Evolutionary conservation across 2,888 invertebrate species (phyloP), one percentile per base, ranked within the genome.

Genomic region (Drosophila affinis): DNA sequence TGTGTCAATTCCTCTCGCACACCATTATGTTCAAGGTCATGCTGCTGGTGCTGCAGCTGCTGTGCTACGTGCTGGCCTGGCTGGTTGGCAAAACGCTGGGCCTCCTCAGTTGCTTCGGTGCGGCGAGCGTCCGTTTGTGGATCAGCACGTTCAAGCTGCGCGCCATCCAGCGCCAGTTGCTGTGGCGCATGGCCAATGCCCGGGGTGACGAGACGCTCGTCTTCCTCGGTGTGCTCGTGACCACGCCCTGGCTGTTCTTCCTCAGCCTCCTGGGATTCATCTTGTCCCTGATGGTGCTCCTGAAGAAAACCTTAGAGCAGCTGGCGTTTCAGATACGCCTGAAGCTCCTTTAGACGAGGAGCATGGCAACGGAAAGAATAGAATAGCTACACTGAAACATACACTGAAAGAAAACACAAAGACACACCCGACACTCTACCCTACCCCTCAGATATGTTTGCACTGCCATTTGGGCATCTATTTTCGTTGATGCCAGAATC

Each of bases 161-260:
- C 39, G 69, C 64, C 58, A 18, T 73, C 3, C 48, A 76, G 21
- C 85, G 90, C 5, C 70, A 81, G 9, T 4, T 90, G 14, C 74
- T 90, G 18, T 91, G 91, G 91, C 79, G 83, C 59, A 61, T 90
- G 72, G 89, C 89, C 39, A 76, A 89, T 63, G 81, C 82, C 47
- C 89, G 88, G 62, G 79, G 79, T 9, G 72, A 77, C 24, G 90
- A 90, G 59, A 51, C 72, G 0, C 0, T 77, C 0, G 55, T 90
- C 29, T 90, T 87, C 9, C 32, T 79, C 10, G 55, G 77, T 39
- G 70, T 90, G 4, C 14, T 83, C 44, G 21, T 87, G 5, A 32
- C 72, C 6, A 59, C 79, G 14, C 90, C 90, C 0, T 68, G 83
- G 71, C 56, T 90, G 0, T 89, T 90, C 12, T 32, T 77, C 0